Evolutionary conservation across 1,140 invertebrate genomes (phyloP).

Genomic region (Zaprionus camerounensis): DNA sequence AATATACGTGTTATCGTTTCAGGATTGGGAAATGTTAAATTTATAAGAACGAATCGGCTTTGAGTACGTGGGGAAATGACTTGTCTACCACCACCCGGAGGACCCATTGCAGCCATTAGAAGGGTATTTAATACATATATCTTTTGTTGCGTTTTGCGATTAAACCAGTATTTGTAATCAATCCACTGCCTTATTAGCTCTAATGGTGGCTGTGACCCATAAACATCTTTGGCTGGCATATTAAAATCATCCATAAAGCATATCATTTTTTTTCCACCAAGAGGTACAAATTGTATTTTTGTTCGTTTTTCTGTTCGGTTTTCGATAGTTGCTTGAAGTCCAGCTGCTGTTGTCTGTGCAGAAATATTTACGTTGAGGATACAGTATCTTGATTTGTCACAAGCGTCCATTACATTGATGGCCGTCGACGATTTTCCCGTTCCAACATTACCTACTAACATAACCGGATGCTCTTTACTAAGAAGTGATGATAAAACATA

Average conservation of each 20-base stretch:
- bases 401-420: slow-evolving; percentile 87
- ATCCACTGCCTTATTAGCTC: slow-evolving; percentile 94
- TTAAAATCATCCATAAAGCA: slow-evolving; percentile 95
- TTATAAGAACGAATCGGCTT: slow-evolving; percentile 92
- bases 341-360: slow-evolving; percentile 91
- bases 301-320: slow-evolving; percentile 92
- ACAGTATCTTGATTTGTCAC: slow-evolving; percentile 88
- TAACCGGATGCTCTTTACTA: slow-evolving; percentile 87
- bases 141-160: slow-evolving; percentile 89
- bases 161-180: slow-evolving; percentile 95
- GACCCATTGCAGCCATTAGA: slow-evolving; percentile 91
- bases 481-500: slow-evolving; percentile 88
- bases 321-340: slow-evolving; percentile 92
- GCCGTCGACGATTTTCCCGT: slow-evolving; percentile 93
- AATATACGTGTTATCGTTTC: slow-evolving; percentile 92
- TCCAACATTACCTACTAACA: slow-evolving; percentile 92
- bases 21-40: slow-evolving; percentile 91
- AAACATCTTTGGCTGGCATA: slow-evolving; percentile 94
- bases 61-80: slow-evolving; percentile 90
- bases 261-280: slow-evolving; percentile 91
- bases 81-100: slow-evolving; percentile 92
- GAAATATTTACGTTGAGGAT: slow-evolving; percentile 93
- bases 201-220: slow-evolving; percentile 93
- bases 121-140: slow-evolving; percentile 91
- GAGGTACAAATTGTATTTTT: slow-evolving; percentile 91